Evolutionary conservation across 2,797 vertebrate genomes (phyloP), one percentile per base, ranked within the genome.

Genomic region (Clarias pachynema): DNA sequence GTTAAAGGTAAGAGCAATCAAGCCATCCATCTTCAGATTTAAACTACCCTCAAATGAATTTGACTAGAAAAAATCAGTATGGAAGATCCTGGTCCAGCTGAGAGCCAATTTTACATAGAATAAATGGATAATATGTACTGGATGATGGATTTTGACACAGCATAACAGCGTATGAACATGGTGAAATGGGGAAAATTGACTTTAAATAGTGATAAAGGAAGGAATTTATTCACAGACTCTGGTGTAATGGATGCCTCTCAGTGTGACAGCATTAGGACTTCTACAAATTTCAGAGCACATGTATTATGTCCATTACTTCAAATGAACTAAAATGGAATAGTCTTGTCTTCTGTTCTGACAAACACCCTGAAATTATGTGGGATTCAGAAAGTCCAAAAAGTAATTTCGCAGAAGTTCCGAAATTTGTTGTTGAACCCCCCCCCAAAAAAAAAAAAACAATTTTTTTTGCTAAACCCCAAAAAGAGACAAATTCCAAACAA

Each of bases 101-200:
- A 90, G 92, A 91, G 91, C 86, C 66, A n/a, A 16, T 90, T 93
- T 93, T 92, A 83, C 68, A 84, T 75, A 70, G 83, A 84, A 88
- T 84, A 82, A 87, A 81, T 81, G 73, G 69, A 77, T 78, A 40
- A 88, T 82, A 59, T 66, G 29, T 73, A 79, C 16, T 4, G 59
- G 29, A 12, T 83, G 81, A 86, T 83, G 40, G 59, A 86, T 86
- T 83, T 57, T 66, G 75, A 86, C 68, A 86, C 73, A 24, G 66
- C 24, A 7, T 81, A 73, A 69, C 70, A 79, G 68, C 75, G 75
- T 79, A 49, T 60, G 68, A 65, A 85, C 74, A 85, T 15, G 26
- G 56, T 78, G n/a, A 80, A 78, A 72, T 57, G 18, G 26, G 79
- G 24, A 57, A 79, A 86, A 83, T 72, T 83, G 40, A 72, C 74